Base-by-base conservation (phyloP, 2,113 vertebrate species). In the Eurypyga helias region DNA sequence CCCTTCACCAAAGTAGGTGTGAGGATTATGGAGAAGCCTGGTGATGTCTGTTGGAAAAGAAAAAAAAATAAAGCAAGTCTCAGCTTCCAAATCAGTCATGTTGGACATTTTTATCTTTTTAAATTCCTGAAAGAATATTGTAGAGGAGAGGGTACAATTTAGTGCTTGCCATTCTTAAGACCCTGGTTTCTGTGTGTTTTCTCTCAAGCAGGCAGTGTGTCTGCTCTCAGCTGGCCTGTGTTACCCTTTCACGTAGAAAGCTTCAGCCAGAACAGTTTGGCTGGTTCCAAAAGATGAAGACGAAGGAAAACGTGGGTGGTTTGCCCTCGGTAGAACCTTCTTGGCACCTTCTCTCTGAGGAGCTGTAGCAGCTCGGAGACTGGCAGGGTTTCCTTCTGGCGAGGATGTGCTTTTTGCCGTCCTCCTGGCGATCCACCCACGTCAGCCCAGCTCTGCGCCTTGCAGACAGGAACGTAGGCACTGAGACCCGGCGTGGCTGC, bases 361-460 rank as follows among this genome's bases (percentile, higher is more conserved):
- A 96, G 87, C 87, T 91, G 73, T 7, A 67, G 48, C 77, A 83
- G 21, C 69, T 75, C 5, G 28, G 85, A 93, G 86, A 61, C 80
- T 95, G 94, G 92, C 92, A 96, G 82, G 77, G 72, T 95, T 96
- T 91, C 89, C 91, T 96, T 71, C 94, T 96, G 96, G 93, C 57
- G 55, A 45, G 77, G 70, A 75, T 95, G 94, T 96, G 91, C 94
- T 91, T 96, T 97, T 96, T 85, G 94, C 94, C 0, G 7, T 96
- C 83, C 65, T 84, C 80, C 83, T 84, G 83, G 87, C 89, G 94
- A 46, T 31, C 94, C 94, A 79, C 93, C 94, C 89, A 89, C 69
- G 0, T 38, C 10, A 28, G 73, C 93, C 91, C 79, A 62, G 91
- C 86, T 93, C 70, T 79, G 78, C 10, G 57, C 90, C 82, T 93